Conservation (phyloP, 2,113 vertebrate genomes). For the Genyomyrus donnyi region DNA sequence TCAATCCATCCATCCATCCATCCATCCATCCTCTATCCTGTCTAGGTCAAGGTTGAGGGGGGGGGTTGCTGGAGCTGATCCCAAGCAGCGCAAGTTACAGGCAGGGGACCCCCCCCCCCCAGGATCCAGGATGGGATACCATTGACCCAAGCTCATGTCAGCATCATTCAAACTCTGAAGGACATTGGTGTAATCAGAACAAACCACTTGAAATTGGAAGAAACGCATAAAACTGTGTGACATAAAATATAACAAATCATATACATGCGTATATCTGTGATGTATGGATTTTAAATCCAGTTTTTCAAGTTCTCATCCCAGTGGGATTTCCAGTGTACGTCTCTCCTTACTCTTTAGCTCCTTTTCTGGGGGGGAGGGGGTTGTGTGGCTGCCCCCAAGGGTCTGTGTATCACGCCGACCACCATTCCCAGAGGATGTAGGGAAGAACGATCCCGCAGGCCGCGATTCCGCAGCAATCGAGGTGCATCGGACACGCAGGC, state of each 20-base stretch:
- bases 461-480: not conserved
- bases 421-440: not conserved
- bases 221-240: not conserved
- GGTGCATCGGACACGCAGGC: slow-evolving; percentile 17
- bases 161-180: not conserved
- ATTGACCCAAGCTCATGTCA: not conserved
- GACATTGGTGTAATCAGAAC: not conserved
- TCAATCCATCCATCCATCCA: not conserved
- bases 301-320: not conserved
- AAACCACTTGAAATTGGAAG: not conserved
- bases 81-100: not conserved
- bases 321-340: not conserved
- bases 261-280: not conserved
- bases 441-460: not conserved
- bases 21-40: not conserved
- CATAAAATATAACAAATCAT: not conserved
- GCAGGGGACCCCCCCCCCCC: not conserved
- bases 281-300: not conserved
- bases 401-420: not conserved
- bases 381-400: not conserved
- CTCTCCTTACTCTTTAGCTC: not conserved
- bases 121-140: not conserved
- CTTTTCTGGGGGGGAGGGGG: not conserved
- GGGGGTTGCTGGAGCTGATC: not conserved
- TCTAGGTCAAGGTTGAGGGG: not conserved